Evolutionary conservation across 1,140 invertebrate species (phyloP).

Genomic region (Tenebrio molitor): DNA sequence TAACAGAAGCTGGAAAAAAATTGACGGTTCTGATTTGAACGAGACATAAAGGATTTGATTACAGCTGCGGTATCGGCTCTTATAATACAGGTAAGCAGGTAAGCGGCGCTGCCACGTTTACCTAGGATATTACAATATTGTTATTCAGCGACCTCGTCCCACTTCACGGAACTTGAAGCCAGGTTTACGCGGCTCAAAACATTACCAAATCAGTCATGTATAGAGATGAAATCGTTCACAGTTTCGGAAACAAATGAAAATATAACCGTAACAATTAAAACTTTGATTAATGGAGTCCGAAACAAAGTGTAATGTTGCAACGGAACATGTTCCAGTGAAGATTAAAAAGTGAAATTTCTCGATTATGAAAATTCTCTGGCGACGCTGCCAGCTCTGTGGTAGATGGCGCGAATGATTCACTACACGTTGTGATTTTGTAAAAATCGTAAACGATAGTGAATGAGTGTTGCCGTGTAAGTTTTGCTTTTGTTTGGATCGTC

Average conservation of each 20-base stretch:
- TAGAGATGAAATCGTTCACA: conserved; percentile 21
- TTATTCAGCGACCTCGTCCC: conserved; percentile 61
- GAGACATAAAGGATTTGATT: conserved; percentile 5
- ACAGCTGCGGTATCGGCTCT: conserved; percentile 18
- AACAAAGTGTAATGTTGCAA: conserved; percentile 1
- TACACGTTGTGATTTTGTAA: conserved; percentile 29
- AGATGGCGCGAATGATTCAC: conserved; percentile 18
- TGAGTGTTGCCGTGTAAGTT: conserved; percentile 49
- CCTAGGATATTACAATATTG: conserved; percentile 51
- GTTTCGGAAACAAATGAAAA: neutral
- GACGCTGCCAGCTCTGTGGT: neutral
- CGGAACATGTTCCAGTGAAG: neutral
- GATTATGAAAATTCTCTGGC: conserved; percentile 2
- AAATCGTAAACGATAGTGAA: conserved; percentile 39
- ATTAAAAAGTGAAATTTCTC: conserved; percentile 3
- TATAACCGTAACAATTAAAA: conserved; percentile 2
- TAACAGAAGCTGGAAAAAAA: no score
- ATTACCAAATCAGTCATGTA: conserved; percentile 41
- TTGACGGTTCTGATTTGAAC: neutral
- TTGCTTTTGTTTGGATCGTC: conserved; percentile 55
- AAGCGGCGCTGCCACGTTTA: conserved; percentile 49
- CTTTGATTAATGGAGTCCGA: conserved; percentile 3
- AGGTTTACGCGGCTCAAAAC: conserved; percentile 50
- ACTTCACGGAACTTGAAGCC: conserved; percentile 61
- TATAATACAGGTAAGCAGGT: conserved; percentile 51